phyloP scores from a whole-genome alignment of 2,113 vertebrate genomes.

The Chaetops frenatus region DNA sequence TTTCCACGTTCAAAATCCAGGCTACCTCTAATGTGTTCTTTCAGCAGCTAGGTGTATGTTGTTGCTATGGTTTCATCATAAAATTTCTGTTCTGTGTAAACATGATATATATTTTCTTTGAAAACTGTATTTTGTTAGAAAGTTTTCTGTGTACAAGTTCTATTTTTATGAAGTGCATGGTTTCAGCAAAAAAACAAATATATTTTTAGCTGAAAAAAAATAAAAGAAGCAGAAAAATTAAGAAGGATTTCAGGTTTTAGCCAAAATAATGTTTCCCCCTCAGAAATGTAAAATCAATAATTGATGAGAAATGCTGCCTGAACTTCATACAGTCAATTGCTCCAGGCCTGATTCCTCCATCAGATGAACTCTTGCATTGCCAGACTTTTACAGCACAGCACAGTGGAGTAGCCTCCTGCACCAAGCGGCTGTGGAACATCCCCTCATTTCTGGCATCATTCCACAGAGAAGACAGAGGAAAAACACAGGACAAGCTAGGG shows the following conservation, averaged over 20 bases:
- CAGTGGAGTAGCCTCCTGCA: neutral
- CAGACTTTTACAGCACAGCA: neutral
- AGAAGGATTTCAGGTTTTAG: neutral
- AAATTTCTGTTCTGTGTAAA: neutral
- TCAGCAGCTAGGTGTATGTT: neutral
- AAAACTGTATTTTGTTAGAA: neutral
- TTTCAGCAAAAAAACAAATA: neutral
- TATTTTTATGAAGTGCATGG: neutral
- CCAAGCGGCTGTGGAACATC: neutral
- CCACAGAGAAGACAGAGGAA: neutral
- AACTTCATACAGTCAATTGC: neutral
- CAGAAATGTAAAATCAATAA: neutral
- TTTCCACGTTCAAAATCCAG: neutral
- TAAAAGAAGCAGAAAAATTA: neutral
- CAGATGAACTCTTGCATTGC: neutral
- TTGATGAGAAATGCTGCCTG: neutral
- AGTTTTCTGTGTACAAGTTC: neutral
- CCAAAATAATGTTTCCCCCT: neutral
- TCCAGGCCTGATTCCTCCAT: neutral
- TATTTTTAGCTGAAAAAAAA: neutral
- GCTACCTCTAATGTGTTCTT: neutral
- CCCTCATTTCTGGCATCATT: neutral
- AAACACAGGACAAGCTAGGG: neutral
- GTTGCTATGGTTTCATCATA: neutral
- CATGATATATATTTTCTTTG: neutral